phyloP scores from a whole-genome alignment of 2,888 invertebrate genomes.

The Bombyx huttoni region DNA sequence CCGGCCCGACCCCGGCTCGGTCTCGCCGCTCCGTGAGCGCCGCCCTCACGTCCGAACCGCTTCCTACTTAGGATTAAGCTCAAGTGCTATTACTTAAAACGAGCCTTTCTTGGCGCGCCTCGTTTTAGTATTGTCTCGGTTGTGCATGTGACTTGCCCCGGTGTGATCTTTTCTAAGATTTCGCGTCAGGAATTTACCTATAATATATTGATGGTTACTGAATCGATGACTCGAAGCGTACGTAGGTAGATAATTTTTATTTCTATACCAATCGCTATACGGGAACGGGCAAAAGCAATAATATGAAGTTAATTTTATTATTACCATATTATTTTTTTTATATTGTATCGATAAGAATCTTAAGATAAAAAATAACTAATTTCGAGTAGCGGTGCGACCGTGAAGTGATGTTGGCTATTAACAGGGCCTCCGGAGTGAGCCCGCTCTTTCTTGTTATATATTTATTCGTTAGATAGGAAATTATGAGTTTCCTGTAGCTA shows the following conservation, averaged over 20 bases:
- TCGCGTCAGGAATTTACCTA: constrained; percentile 45
- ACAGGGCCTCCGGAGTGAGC: constrained; percentile 44
- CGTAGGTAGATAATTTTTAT: constrained; percentile 60
- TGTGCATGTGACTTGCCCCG: constrained; percentile 69
- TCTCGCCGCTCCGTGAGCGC: constrained; percentile 54
- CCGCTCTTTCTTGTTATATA: constrained; percentile 59
- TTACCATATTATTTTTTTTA: constrained; percentile 73
- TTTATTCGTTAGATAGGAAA: constrained; percentile 71
- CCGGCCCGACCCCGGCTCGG: no score
- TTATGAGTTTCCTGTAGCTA: constrained; percentile 70
- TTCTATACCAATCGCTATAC: constrained; percentile 73
- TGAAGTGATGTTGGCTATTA: constrained; percentile 65
- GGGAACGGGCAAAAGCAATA: constrained; percentile 74
- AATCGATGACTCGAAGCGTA: constrained; percentile 53
- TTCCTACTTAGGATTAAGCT: constrained; percentile 67
- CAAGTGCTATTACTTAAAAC: constrained; percentile 68
- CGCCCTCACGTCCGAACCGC: constrained; percentile 38
- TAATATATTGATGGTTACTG: constrained; percentile 47
- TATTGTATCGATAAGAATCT: constrained; percentile 64
- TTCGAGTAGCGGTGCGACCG: constrained; percentile 68
- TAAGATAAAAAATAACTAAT: constrained; percentile 46
- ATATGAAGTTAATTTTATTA: constrained; percentile 73
- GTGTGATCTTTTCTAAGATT: constrained; percentile 54
- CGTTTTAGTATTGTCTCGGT: constrained; percentile 67
- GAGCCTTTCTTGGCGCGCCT: constrained; percentile 52